Conservation (phyloP, 2,113 vertebrate species). For the Vicugna pacos region DNA sequence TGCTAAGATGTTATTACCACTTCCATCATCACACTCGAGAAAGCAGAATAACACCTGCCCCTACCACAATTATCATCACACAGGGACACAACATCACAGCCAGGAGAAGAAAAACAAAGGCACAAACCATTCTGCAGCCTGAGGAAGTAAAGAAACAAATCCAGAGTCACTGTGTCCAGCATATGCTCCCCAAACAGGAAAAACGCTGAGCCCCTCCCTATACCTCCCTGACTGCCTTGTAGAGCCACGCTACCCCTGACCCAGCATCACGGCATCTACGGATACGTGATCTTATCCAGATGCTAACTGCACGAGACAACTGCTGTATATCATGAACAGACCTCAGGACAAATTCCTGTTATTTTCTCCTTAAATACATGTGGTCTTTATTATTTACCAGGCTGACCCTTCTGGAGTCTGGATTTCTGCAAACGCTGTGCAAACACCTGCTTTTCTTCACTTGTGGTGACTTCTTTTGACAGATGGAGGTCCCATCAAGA, state of each 20-base stretch:
- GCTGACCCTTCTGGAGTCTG: background rate
- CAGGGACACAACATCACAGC: background rate
- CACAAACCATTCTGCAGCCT: background rate
- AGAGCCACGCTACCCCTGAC: too few relatives aligned
- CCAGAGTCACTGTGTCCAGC: background rate
- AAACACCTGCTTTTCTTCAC: background rate
- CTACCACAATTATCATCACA: too few relatives aligned
- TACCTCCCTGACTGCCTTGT: background rate
- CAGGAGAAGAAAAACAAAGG: background rate
- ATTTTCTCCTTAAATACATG: background rate
- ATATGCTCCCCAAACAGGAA: background rate
- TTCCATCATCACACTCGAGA: background rate
- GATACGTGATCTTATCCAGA: fast-evolving
- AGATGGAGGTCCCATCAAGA: background rate
- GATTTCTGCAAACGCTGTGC: background rate
- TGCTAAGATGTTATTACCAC: background rate
- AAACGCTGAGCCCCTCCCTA: background rate
- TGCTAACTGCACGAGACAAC: fast-evolving
- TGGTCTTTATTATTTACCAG: background rate
- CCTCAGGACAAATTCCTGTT: background rate
- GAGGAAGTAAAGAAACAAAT: background rate
- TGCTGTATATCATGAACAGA: background rate
- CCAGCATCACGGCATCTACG: fast-evolving
- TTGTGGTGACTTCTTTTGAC: background rate
- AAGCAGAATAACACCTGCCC: background rate